phyloP scores from a whole-genome alignment of 2,888 invertebrate species.

The Penaeus monodon region DNA sequence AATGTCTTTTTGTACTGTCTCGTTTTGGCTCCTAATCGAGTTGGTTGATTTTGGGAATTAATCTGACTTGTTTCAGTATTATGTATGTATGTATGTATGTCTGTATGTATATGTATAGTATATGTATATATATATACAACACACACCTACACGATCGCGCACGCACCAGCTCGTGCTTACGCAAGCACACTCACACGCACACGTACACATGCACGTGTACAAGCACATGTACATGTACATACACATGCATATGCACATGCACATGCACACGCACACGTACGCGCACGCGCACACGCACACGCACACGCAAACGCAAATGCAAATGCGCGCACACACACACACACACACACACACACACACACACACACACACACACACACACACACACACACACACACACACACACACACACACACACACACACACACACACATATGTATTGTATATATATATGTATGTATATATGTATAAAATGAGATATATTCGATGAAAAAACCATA shows the following conservation, averaged over 20 bases:
- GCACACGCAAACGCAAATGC: background rate
- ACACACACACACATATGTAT: background rate
- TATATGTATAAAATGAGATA: too few relatives aligned
- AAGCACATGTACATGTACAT: background rate
- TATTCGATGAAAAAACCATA: too few relatives aligned
- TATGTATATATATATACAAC: background rate
- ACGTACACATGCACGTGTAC: background rate
- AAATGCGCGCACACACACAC: slow-evolving; percentile 2
- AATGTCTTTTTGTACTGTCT: too few relatives aligned
- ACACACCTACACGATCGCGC: background rate
- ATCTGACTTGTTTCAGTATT: too few relatives aligned
- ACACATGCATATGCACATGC: background rate
- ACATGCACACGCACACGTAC: background rate
- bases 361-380: slow-evolving; percentile 4
- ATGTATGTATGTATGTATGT: too few relatives aligned
- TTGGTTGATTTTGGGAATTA: too few relatives aligned
- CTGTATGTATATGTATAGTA: too few relatives aligned
- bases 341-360: slow-evolving; percentile 1
- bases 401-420: slow-evolving; percentile 21
- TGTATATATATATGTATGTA: background rate
- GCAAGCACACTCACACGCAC: background rate
- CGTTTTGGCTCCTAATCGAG: too few relatives aligned
- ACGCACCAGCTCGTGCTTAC: background rate
- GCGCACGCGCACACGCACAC: slow-evolving; percentile 10
- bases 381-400: slow-evolving; percentile 4